Percentiles rank a stretch among this genome's conserved stretches.
Conservation (phyloP, 2,797 vertebrate species). For the Pampus argenteus region DNA sequence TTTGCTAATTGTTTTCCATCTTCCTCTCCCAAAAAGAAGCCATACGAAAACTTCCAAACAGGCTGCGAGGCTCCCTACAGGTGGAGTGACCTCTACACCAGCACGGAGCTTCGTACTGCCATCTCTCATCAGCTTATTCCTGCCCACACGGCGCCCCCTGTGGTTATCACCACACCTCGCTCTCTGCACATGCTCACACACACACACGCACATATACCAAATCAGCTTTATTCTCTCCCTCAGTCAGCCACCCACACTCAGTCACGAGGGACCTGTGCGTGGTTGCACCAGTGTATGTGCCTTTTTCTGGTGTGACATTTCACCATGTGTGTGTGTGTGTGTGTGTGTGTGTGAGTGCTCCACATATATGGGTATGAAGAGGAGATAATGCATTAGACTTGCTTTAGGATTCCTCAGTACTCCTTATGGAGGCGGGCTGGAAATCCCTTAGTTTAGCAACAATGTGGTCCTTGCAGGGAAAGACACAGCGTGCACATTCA, state of each 20-base stretch:
- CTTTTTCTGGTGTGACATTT: slow-evolving; percentile 56
- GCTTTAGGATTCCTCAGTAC: slow-evolving; percentile 55
- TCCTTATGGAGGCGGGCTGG: slow-evolving; percentile 53
- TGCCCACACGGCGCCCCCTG: slow-evolving; percentile 54
- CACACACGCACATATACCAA: slow-evolving; percentile 23
- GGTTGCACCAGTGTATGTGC: slow-evolving; percentile 39
- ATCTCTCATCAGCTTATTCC: slow-evolving; percentile 25
- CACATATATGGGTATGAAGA: slow-evolving; percentile 9
- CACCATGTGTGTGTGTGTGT: slow-evolving; percentile 18
- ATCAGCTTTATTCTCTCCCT: slow-evolving; percentile 52
- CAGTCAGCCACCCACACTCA: slow-evolving; percentile 70
- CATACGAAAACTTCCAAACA: slow-evolving; percentile 30
- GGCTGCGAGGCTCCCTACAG: slow-evolving; percentile 36
- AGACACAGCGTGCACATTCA: slow-evolving; percentile 49
- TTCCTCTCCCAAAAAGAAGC: neutral
- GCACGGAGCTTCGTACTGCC: slow-evolving; percentile 32
- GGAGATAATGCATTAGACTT: slow-evolving; percentile 60
- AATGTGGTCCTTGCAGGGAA: slow-evolving; percentile 37
- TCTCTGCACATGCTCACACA: slow-evolving; percentile 32
- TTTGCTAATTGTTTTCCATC: neutral
- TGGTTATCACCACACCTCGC: slow-evolving; percentile 51
- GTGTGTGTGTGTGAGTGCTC: neutral
- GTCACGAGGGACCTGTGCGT: slow-evolving; percentile 52
- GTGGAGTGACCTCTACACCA: slow-evolving; percentile 36
- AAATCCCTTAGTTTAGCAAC: slow-evolving; percentile 74